Base-by-base conservation (phyloP, 2,888 invertebrate species). In the Hydriomena furcata region DNA sequence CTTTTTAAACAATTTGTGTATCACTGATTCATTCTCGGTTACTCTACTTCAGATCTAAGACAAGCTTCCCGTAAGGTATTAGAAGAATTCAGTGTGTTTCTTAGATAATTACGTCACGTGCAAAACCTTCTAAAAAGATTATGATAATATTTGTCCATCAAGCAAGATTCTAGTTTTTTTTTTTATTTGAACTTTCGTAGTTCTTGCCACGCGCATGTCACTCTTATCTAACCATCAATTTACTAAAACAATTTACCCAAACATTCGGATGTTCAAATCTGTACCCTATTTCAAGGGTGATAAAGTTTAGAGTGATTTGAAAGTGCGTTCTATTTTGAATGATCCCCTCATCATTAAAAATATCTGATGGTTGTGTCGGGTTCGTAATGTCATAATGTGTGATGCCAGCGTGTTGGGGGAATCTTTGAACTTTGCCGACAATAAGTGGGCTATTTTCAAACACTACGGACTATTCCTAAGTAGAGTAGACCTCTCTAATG, bases 381-480 rank as follows among this genome's bases (percentile, higher is more conserved):
- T 45, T 42, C 28, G 49, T 54, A 50, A 57, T 55, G 41, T 51
- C 48, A 47, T 57, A 48, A 57, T 57, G 54, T 52, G 55, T 51
- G 50, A 52, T 48, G 55, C 7, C 50, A 52, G 47, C 47, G 41
- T 42, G 28, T 27, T 40, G 43, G 52, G 54, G 42, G 30, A 49
- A 47, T 24, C 52, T 60, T 60, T 60, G 49, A 53, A 53, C 45
- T 55, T 17, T 32, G 43, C 60, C 57, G 60, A 50, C 48, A 44
- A 8, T 24, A 37, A 13, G 36, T 31, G 7, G 10, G 10, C 38
- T 43, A 35, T 54, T 49, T 49, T 35, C 37, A 35, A 6, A n/a
- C n/a, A n/a, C n/a, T n/a, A n/a, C n/a, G n/a, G n/a, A n/a, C n/a
- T n/a, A n/a, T n/a, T n/a, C n/a, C n/a, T n/a, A n/a, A n/a, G n/a